Conservation (phyloP, 1,140 invertebrate species). For the Saccostrea cuccullata region DNA sequence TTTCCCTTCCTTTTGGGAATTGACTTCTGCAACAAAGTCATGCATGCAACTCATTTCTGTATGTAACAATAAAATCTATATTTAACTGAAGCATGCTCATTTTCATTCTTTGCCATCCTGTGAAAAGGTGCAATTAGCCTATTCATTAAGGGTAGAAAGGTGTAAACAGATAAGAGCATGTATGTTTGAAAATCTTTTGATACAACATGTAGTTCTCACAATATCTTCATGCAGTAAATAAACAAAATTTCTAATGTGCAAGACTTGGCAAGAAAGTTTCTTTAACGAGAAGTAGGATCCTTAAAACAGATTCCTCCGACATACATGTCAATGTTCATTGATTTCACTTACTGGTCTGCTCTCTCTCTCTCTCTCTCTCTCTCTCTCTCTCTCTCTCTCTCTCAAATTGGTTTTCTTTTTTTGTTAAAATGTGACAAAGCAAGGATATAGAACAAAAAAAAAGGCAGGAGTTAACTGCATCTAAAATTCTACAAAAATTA, state of each 20-base stretch:
- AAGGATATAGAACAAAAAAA: not conserved
- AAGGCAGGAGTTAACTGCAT: not conserved
- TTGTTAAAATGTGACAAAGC: not conserved
- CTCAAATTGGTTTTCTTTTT: not conserved
- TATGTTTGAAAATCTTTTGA: too few species aligned
- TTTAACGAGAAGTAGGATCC: too few species aligned
- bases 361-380: slow-evolving; percentile 15
- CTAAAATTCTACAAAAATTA: slow-evolving; percentile 12
- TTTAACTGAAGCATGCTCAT: not conserved
- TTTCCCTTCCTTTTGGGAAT: not conserved
- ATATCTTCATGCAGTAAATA: too few species aligned
- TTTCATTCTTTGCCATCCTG: not conserved
- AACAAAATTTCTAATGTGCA: too few species aligned
- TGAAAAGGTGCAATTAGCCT: not conserved
- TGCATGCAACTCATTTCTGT: not conserved
- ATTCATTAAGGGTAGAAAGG: not conserved
- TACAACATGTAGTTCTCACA: too few species aligned
- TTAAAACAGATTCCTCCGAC: too few species aligned
- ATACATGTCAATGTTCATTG: too few species aligned
- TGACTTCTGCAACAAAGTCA: not conserved
- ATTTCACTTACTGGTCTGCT: not conserved
- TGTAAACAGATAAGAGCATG: not conserved
- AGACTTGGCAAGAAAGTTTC: too few species aligned
- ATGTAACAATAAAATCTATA: too few species aligned
- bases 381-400: not conserved